Percentiles rank a stretch among this genome's conserved stretches.
Conservation (phyloP, 2,797 vertebrate species). For the Poecilia wingei region DNA sequence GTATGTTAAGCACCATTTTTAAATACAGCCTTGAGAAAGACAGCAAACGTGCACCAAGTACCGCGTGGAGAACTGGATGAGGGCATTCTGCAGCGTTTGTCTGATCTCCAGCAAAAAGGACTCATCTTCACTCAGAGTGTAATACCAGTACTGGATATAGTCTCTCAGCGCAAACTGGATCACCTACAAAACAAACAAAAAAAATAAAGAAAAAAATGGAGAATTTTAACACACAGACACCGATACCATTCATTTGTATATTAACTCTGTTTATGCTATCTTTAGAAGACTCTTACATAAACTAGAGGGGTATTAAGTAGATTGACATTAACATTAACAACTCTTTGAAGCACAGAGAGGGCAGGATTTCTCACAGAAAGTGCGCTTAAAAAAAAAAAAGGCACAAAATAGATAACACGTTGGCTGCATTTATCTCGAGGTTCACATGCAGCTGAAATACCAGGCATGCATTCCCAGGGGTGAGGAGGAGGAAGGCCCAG, state of each 20-base stretch:
- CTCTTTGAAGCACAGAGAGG: background rate
- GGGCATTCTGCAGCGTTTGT: constrained; percentile 94
- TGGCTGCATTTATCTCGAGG: constrained; percentile 19
- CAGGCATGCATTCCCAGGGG: constrained; percentile 36
- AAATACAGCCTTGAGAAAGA: background rate
- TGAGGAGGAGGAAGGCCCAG: constrained; percentile 25
- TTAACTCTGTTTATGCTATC: background rate
- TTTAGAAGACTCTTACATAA: background rate
- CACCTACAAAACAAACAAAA: constrained; percentile 79
- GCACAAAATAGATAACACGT: constrained; percentile 2
- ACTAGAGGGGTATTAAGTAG: background rate
- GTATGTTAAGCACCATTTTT: background rate
- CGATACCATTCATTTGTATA: background rate
- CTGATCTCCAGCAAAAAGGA: constrained; percentile 97
- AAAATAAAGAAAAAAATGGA: background rate
- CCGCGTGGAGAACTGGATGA: constrained; percentile 97
- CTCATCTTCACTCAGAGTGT: constrained; percentile 97
- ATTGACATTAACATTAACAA: background rate
- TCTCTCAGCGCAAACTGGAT: constrained; percentile 98
- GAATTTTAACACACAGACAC: background rate
- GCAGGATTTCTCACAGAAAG: background rate
- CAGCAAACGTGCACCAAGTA: constrained; percentile 56
- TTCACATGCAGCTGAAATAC: constrained; percentile 42
- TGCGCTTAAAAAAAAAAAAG: background rate
- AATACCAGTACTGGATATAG: constrained; percentile 99